Conservation (phyloP, 2,113 vertebrate species). For the Brachypodius melanocephalos region DNA sequence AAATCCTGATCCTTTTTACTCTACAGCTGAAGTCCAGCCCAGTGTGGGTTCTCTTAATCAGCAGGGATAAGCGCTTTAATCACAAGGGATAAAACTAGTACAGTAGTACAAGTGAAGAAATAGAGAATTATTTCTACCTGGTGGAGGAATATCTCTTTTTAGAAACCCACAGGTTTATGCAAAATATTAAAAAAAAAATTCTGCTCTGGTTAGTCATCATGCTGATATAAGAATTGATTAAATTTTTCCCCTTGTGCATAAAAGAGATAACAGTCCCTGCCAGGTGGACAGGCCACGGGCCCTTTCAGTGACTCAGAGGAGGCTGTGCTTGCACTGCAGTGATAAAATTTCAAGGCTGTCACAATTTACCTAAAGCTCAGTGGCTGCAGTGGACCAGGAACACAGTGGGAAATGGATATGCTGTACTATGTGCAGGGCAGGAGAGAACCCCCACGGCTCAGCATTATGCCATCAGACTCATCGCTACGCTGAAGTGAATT, state of each 20-base stretch:
- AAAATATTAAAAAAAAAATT: background rate
- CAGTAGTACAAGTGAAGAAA: background rate
- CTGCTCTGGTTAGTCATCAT: background rate
- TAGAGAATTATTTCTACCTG: background rate
- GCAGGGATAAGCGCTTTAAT: background rate
- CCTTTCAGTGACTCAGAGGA: background rate
- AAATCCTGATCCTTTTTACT: background rate
- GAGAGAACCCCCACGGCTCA: conserved; percentile 5
- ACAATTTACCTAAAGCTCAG: background rate
- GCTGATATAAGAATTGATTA: background rate
- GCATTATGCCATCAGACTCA: conserved; percentile 23
- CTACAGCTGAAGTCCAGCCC: background rate
- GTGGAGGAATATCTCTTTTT: background rate
- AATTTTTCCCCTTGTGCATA: background rate
- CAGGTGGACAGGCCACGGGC: background rate
- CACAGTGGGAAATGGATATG: background rate
- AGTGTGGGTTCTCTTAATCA: background rate
- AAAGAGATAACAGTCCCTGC: background rate
- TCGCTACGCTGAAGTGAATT: background rate
- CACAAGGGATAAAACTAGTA: background rate
- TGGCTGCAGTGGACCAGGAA: background rate
- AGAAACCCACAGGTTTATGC: background rate
- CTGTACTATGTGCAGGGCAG: background rate
- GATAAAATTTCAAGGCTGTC: background rate
- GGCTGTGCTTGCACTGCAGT: background rate